phyloP scores from a whole-genome alignment of 2,888 invertebrate species.

The Drosophila atripex region DNA sequence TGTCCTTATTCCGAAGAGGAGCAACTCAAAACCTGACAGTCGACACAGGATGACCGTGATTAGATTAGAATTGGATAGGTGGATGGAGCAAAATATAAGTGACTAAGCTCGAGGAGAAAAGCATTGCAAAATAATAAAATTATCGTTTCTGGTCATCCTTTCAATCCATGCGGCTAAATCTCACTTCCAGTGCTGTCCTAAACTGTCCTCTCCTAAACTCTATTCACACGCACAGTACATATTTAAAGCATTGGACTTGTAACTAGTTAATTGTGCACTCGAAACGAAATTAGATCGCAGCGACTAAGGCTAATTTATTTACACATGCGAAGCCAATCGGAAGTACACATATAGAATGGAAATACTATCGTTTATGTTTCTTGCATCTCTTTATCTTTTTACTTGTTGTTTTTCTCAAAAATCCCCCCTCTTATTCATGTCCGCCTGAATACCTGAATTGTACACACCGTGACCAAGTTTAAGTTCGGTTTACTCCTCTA shows the following conservation, averaged over 20 bases:
- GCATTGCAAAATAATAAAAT: conserved; percentile 9
- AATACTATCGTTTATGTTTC: conserved; percentile 19
- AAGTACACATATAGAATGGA: conserved; percentile 40
- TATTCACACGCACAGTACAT: conserved; percentile 37
- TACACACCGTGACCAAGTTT: conserved; percentile 22
- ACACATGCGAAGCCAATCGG: conserved; percentile 40
- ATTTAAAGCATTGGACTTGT: conserved; percentile 44
- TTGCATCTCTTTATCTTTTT: not conserved
- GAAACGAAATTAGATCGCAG: conserved; percentile 28
- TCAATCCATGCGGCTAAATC: not conserved
- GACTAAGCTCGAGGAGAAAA: conserved; percentile 8
- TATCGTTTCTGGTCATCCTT: conserved; percentile 1
- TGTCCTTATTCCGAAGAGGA: conserved; percentile 13
- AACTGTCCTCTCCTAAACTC: conserved; percentile 21
- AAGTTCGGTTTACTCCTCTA: conserved; percentile 4
- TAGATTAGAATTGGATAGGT: not conserved
- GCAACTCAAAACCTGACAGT: conserved; percentile 7
- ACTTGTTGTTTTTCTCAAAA: conserved; percentile 11
- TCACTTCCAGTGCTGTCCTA: conserved; percentile 10
- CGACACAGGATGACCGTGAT: conserved; percentile 3
- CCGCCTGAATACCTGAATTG: conserved; percentile 47
- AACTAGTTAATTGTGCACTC: conserved; percentile 36
- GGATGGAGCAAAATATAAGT: conserved; percentile 3
- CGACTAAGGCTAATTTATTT: conserved; percentile 38
- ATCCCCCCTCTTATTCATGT: conserved; percentile 15